Percentiles rank a stretch among this genome's conserved stretches.
phyloP scores from a whole-genome alignment of 2,888 invertebrate genomes.

The Prostheceraeus crozeri region DNA sequence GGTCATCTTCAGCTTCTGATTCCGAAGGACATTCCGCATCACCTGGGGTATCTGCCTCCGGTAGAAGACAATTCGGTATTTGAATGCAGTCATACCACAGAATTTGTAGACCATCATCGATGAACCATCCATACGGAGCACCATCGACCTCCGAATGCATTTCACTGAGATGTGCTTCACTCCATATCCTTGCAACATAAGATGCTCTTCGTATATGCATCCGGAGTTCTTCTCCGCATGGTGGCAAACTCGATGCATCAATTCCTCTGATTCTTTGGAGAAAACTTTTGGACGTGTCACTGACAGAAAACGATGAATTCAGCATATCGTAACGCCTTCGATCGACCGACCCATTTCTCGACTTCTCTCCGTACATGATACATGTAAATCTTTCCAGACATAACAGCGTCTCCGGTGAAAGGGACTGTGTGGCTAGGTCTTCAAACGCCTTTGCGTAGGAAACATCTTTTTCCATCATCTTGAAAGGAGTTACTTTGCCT shows the following conservation, averaged over 20 bases:
- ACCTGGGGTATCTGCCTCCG: too few relatives aligned
- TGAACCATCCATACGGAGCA: too few relatives aligned
- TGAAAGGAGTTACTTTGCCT: constrained; percentile 15
- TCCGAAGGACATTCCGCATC: too few relatives aligned
- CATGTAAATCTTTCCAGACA: constrained; percentile 6
- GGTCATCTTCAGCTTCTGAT: too few relatives aligned
- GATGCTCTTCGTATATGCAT: constrained; percentile 1
- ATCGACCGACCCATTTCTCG: neutral
- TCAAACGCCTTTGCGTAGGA: neutral
- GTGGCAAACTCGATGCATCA: neutral
- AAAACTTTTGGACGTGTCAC: neutral
- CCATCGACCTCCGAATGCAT: too few relatives aligned
- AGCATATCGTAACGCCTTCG: neutral
- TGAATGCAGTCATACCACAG: too few relatives aligned
- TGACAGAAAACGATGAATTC: neutral
- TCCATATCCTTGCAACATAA: constrained; percentile 6
- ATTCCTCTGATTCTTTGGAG: neutral
- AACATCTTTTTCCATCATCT: constrained; percentile 6
- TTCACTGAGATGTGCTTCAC: too few relatives aligned
- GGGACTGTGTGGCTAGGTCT: neutral
- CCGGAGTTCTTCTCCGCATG: neutral
- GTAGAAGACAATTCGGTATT: too few relatives aligned
- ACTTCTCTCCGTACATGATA: neutral
- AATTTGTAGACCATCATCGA: too few relatives aligned
- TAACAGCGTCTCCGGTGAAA: neutral